Conservation (phyloP, 2,113 vertebrate genomes). For the Taxidea taxus region DNA sequence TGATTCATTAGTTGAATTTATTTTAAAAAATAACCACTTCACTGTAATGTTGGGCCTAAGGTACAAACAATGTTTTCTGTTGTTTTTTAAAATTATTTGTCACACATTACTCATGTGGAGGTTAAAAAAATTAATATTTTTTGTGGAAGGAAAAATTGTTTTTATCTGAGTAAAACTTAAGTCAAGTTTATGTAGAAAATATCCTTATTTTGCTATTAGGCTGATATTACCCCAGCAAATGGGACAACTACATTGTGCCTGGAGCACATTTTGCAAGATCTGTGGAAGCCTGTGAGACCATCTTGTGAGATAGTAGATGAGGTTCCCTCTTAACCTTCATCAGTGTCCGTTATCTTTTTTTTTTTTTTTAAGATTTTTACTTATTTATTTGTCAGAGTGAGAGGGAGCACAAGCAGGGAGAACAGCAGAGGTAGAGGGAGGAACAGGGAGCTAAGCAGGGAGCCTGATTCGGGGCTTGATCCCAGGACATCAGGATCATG, state of each 20-base stretch:
- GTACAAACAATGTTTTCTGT: background rate
- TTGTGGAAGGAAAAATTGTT: background rate
- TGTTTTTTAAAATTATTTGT: background rate
- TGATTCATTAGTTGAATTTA: background rate
- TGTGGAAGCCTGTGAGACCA: background rate
- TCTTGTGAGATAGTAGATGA: background rate
- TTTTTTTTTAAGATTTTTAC: too few relatives aligned
- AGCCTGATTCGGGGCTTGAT: too few relatives aligned
- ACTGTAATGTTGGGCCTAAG: background rate
- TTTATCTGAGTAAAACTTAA: background rate
- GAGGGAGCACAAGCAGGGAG: too few relatives aligned
- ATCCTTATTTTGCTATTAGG: background rate
- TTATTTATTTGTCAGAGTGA: too few relatives aligned
- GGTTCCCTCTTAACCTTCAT: background rate
- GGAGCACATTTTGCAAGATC: background rate
- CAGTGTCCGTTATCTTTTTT: background rate
- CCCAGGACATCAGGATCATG: too few relatives aligned
- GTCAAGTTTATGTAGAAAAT: background rate
- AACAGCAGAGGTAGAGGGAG: too few relatives aligned
- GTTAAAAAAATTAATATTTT: conserved; percentile 1
- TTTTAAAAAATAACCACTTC: background rate
- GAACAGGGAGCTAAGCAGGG: too few relatives aligned
- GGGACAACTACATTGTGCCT: background rate
- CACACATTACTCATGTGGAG: background rate
- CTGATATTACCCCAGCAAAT: background rate